Evolutionary conservation across 2,888 invertebrate species (phyloP), one percentile per base, ranked within the genome.

Genomic region (Ctenicera cuprea): DNA sequence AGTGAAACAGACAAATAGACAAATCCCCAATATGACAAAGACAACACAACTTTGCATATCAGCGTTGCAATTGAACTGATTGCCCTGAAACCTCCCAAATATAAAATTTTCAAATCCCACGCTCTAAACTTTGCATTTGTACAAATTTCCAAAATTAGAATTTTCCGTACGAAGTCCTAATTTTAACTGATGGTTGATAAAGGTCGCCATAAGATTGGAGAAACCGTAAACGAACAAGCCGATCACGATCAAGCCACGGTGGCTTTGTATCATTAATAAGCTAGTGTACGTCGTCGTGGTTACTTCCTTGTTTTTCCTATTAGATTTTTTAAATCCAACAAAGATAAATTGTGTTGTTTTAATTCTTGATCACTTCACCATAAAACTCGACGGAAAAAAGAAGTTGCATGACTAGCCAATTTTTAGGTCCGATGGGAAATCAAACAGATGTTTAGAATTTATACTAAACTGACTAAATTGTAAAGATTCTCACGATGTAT

Each of bases 261-360:
- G 43, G 43, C 43, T 45, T 45, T 45, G 43, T 45, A 45, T 16
- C 43, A 45, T 45, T 45, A n/a, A 45, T 45, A 45, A 16, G 14
- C 14, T 14, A 45, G 7, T 12, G n/a, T 12, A 12, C n/a, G n/a
- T n/a, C 38, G 38, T 9, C 7, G 38, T 11, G 26, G 26, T 3
- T 26, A 26, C 26, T 26, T 26, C 26, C 26, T 26, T 26, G 5
- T 26, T 26, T 26, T 26, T 26, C 26, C 26, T 26, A 26, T 26
- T 3, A 26, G 5, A 26, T 26, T 26, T 26, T 26, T 26, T 5
- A 26, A 26, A 26, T 5, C 26, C 26, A 5, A 26, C 26, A 26
- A 26, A 26, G 26, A 26, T 26, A 26, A 5, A 26, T 26, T 26
- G 11, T 41, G 7, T 41, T 41, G 3, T n/a, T 41, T 41, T 41